These are phyloP conservation scores for Drymodes brunneopygia DNA, from an alignment of 2,113 vertebrate genomes.

Conservation along the genomic window DNA sequence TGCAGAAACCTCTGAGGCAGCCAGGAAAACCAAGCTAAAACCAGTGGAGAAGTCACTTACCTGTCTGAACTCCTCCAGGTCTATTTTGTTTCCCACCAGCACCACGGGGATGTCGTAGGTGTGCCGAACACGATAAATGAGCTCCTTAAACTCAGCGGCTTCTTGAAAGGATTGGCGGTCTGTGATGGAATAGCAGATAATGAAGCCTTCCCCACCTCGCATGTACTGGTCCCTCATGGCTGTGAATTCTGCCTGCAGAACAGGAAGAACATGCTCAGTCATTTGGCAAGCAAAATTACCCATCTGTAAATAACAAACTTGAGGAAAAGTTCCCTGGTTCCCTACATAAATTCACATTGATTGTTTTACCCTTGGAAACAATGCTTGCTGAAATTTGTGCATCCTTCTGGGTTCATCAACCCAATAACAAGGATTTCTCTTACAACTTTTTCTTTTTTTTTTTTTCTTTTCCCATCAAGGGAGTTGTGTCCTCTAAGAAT, in stretches of 20 bases:
- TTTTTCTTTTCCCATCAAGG: neutral
- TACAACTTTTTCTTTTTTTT: neutral
- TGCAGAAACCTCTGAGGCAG: neutral
- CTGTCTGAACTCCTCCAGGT: conserved; percentile 79
- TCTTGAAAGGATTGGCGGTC: conserved; percentile 83
- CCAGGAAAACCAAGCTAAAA: neutral
- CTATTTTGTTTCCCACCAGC: conserved; percentile 83
- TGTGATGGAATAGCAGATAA: conserved; percentile 83
- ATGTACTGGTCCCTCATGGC: conserved; percentile 86
- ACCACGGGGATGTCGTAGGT: conserved; percentile 80
- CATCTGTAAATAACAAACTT: neutral
- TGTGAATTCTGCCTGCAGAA: conserved; percentile 80
- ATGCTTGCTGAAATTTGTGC: neutral
- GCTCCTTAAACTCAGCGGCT: conserved; percentile 82
- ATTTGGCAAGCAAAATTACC: neutral
- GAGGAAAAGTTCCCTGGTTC: neutral
- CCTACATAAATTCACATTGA: neutral
- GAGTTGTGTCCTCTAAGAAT: neutral
- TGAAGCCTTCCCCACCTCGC: conserved; percentile 80
- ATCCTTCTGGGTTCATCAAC: neutral
- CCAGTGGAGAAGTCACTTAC: conserved; percentile 10
- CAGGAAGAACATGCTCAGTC: neutral
- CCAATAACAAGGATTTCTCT: neutral
- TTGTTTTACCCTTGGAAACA: neutral
- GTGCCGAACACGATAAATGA: conserved; percentile 81